Percentiles rank a stretch among this genome's conserved stretches.
phyloP scores from a whole-genome alignment of 1,140 invertebrate genomes.

The Drosophila fuyamai region DNA sequence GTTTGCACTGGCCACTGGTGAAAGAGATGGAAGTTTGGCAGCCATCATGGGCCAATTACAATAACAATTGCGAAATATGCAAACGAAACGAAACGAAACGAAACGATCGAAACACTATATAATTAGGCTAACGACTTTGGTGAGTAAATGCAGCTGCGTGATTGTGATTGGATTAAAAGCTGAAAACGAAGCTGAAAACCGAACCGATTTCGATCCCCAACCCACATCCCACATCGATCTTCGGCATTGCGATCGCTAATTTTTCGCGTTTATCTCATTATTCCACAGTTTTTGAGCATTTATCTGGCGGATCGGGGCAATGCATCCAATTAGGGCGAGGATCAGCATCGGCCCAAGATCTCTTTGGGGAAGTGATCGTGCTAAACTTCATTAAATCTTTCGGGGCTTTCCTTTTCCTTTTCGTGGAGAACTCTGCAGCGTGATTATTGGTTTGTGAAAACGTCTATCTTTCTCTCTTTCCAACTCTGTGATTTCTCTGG shows the following conservation, averaged over 20 bases:
- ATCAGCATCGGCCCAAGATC: conserved; percentile 39
- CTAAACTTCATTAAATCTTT: conserved; percentile 84
- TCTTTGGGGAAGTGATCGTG: conserved; percentile 70
- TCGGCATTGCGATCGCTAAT: conserved; percentile 73
- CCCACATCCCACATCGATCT: conserved; percentile 21
- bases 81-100: conserved; percentile 65
- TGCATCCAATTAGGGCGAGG: conserved; percentile 75
- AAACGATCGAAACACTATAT: conserved; percentile 44
- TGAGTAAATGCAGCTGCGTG: conserved; percentile 79
- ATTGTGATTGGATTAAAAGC: conserved; percentile 81
- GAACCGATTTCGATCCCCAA: conserved; percentile 27
- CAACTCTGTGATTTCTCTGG: conserved; percentile 12
- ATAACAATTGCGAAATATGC: conserved; percentile 69
- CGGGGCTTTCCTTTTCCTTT: conserved; percentile 22
- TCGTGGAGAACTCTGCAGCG: conserved; percentile 13
- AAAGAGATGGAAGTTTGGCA: conserved; percentile 22
- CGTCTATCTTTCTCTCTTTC: conserved; percentile 33
- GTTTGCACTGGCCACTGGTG: background rate
- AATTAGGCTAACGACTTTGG: conserved; percentile 71
- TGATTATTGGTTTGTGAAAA: conserved; percentile 81
- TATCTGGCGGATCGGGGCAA: conserved; percentile 63
- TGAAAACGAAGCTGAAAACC: conserved; percentile 28
- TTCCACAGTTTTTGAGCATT: conserved; percentile 83
- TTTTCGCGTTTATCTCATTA: conserved; percentile 84
- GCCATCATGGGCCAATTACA: conserved; percentile 79